Conservation (phyloP, 2,888 invertebrate genomes). For the Lochmaea capreae region DNA sequence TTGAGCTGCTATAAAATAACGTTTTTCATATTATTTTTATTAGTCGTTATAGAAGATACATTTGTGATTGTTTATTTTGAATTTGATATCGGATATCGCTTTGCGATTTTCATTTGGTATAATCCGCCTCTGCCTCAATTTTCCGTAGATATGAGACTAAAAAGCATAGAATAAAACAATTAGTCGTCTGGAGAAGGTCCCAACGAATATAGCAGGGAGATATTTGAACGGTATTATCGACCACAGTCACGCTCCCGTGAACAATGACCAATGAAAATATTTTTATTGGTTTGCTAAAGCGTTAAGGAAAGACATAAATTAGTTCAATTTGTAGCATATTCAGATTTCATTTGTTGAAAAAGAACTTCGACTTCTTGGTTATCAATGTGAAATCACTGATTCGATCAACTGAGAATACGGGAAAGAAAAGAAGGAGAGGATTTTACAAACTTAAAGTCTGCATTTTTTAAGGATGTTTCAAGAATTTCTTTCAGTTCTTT, state of each 20-base stretch:
- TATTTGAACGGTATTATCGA: slow-evolving; percentile 46
- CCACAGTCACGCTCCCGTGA: slow-evolving; percentile 42
- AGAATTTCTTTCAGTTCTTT: too few species aligned
- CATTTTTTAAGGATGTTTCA: too few species aligned
- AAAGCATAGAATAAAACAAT: slow-evolving; percentile 48
- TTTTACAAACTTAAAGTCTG: too few species aligned
- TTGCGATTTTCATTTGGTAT: background rate
- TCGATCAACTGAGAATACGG: slow-evolving; percentile 5
- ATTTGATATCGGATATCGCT: background rate
- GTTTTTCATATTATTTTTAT: too few species aligned
- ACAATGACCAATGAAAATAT: slow-evolving; percentile 50
- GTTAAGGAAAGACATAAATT: slow-evolving; percentile 26
- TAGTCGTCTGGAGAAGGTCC: slow-evolving; percentile 49
- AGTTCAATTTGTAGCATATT: slow-evolving; percentile 30
- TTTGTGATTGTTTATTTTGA: background rate
- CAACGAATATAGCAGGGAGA: slow-evolving; percentile 26
- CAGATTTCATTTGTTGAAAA: slow-evolving; percentile 27
- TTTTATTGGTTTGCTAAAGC: slow-evolving; percentile 37
- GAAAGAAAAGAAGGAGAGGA: background rate
- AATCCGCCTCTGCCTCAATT: slow-evolving; percentile 39
- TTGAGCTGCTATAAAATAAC: too few species aligned
- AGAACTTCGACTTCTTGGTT: slow-evolving; percentile 19
- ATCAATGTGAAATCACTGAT: slow-evolving; percentile 23
- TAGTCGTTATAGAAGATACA: too few species aligned
- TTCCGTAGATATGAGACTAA: slow-evolving; percentile 40